phyloP scores from a whole-genome alignment of 2,797 vertebrate species.

The Sebastiscus albofasciatus region DNA sequence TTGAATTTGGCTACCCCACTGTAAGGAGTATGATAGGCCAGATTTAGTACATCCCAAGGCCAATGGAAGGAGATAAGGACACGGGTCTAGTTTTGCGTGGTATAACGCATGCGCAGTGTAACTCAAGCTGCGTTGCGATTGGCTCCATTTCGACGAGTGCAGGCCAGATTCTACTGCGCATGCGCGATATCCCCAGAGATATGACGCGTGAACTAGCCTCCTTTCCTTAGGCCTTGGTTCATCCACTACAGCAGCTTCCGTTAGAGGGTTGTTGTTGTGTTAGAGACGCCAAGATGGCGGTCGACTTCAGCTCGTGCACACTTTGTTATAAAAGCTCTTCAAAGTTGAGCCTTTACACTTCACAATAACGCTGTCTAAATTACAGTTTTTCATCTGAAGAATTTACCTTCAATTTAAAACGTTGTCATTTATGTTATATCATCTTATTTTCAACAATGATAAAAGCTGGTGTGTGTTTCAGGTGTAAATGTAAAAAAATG shows the following conservation, averaged over 20 bases:
- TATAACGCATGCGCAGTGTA: too few species aligned
- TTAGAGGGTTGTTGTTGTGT: background rate
- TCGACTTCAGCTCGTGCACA: rapidly evolving
- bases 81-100: rapidly evolving
- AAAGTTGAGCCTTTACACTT: too few species aligned
- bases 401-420: background rate
- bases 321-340: rapidly evolving
- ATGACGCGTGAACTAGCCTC: too few species aligned
- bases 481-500: background rate
- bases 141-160: too few species aligned
- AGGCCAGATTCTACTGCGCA: too few species aligned
- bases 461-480: too few species aligned
- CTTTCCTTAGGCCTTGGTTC: too few species aligned
- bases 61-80: too few species aligned
- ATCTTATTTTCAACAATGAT: background rate
- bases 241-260: conserved; percentile 17
- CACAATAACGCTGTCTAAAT: background rate
- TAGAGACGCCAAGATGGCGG: conserved; percentile 59
- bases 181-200: too few species aligned
- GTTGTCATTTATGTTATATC: rapidly evolving
- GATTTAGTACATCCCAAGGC: background rate
- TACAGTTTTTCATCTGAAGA: too few species aligned
- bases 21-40: background rate
- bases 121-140: too few species aligned
- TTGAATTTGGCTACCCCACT: background rate